Conservation (phyloP, 2,888 invertebrate species). For the Cosmia pyralina region DNA sequence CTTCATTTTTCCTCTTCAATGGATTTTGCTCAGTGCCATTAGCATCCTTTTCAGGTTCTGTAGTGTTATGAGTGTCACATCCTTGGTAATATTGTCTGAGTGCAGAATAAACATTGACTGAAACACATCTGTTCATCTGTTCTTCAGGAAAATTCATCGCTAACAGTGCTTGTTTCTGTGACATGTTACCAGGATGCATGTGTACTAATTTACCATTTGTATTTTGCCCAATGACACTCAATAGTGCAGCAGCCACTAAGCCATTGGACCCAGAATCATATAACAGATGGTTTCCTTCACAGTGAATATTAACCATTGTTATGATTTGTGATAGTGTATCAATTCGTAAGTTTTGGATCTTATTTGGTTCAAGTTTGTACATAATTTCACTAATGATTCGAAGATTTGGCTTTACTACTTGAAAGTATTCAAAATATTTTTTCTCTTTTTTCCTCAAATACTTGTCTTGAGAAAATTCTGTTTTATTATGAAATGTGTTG, state of each 20-base stretch:
- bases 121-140: constrained; percentile 92
- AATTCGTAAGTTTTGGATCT: constrained; percentile 94
- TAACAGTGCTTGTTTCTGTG: constrained; percentile 94
- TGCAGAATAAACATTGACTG: constrained; percentile 94
- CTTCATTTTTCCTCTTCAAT: constrained; percentile 77
- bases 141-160: constrained; percentile 95
- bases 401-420: constrained; percentile 94
- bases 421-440: constrained; percentile 96
- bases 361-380: constrained; percentile 94
- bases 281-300: constrained; percentile 94
- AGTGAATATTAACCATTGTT: constrained; percentile 94
- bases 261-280: constrained; percentile 98
- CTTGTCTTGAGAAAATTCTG: constrained; percentile 97
- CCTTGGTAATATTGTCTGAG: constrained; percentile 92
- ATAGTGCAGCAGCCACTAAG: constrained; percentile 94
- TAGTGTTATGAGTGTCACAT: constrained; percentile 76
- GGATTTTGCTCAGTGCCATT: constrained; percentile 65
- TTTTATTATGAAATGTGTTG: constrained; percentile 96
- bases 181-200: constrained; percentile 95
- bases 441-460: constrained; percentile 98
- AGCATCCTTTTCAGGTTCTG: constrained; percentile 54
- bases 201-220: constrained; percentile 93
- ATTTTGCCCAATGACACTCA: constrained; percentile 93
- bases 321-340: constrained; percentile 97
- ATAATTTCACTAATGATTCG: constrained; percentile 96